These are phyloP conservation scores for Scomberomorus guttatus DNA, from an alignment of 2,797 vertebrate genomes.

Conservation along the genomic window DNA sequence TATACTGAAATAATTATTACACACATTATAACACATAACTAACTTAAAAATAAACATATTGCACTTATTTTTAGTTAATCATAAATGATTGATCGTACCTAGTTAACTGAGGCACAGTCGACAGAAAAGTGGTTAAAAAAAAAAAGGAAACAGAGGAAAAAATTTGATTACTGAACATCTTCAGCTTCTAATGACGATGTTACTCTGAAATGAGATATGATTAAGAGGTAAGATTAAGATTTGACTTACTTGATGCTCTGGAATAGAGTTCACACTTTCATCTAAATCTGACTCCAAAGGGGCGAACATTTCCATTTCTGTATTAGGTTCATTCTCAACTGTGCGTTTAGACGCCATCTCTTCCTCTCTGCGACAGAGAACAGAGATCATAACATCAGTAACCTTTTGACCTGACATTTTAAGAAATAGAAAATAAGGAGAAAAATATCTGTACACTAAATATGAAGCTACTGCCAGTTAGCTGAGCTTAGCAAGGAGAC, in stretches of 20 bases:
- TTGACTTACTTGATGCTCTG: conserved; percentile 48
- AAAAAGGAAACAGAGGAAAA: not conserved
- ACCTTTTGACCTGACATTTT: not conserved
- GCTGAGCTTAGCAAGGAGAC: too few relatives aligned
- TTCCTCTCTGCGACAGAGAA: conserved; percentile 43
- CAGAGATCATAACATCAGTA: not conserved
- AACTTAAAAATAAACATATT: not conserved
- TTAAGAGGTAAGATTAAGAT: too few relatives aligned
- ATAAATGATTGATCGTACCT: conserved; percentile 44
- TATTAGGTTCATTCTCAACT: conserved; percentile 15
- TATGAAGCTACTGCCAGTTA: not conserved
- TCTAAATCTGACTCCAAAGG: conserved; percentile 72
- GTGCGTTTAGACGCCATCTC: conserved; percentile 7
- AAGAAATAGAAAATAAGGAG: not conserved
- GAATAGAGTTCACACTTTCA: conserved; percentile 1
- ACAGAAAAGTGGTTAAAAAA: not conserved
- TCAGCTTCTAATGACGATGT: not conserved
- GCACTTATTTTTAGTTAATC: not conserved
- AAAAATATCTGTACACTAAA: not conserved
- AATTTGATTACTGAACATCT: conserved; percentile 4
- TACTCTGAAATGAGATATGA: not conserved
- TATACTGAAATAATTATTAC: not conserved
- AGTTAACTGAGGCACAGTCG: not conserved
- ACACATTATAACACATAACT: not conserved
- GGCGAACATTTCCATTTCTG: conserved; percentile 2